Conservation (phyloP, 2,113 vertebrate genomes). For the Forbesichthys agassizii region DNA sequence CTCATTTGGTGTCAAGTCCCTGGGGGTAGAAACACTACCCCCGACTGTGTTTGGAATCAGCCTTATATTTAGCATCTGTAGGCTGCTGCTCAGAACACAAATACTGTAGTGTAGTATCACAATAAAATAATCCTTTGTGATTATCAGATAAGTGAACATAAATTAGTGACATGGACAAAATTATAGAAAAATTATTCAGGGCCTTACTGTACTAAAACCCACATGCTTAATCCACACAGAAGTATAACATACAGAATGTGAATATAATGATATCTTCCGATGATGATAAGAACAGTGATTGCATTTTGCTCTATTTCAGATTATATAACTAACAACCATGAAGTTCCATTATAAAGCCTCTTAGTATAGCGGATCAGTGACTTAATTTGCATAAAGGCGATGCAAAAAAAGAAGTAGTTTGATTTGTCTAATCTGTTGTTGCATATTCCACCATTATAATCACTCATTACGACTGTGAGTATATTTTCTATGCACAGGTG, state of each 20-base stretch:
- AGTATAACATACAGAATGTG: slow-evolving; percentile 41
- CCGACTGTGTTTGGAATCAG: slow-evolving; percentile 37
- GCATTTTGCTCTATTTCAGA: slow-evolving; percentile 77
- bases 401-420: slow-evolving; percentile 69
- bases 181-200: slow-evolving; percentile 58
- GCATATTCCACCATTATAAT: slow-evolving; percentile 74
- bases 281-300: slow-evolving; percentile 74
- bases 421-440: slow-evolving; percentile 81
- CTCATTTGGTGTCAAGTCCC: slow-evolving; percentile 59
- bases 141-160: slow-evolving; percentile 45
- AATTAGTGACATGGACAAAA: slow-evolving; percentile 63
- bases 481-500: slow-evolving; percentile 47
- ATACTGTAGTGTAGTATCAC: slow-evolving; percentile 5
- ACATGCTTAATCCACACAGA: slow-evolving; percentile 20
- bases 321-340: slow-evolving; percentile 80
- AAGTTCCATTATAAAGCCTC: slow-evolving; percentile 79
- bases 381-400: slow-evolving; percentile 76
- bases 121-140: slow-evolving; percentile 36
- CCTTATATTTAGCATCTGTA: slow-evolving; percentile 38
- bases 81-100: slow-evolving; percentile 31
- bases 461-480: slow-evolving; percentile 47
- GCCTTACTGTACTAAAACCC: slow-evolving; percentile 44
- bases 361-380: slow-evolving; percentile 79
- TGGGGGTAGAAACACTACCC: slow-evolving; percentile 39
- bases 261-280: slow-evolving; percentile 64